These are phyloP conservation scores for Bombus picipes DNA, from an alignment of 1,140 invertebrate species.

Conservation along the genomic window DNA sequence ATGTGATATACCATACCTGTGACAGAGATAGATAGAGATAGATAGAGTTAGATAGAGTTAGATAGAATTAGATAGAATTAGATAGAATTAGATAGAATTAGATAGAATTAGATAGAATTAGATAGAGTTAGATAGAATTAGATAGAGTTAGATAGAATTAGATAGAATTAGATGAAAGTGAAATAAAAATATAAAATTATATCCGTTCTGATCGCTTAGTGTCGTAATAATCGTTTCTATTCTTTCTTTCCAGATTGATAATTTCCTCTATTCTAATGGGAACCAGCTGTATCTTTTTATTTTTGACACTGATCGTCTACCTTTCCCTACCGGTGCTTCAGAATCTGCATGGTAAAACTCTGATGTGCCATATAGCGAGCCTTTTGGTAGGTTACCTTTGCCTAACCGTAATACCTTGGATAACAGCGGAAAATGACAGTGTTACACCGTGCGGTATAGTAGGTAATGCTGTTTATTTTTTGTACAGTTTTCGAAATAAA, in stretches of 20 bases:
- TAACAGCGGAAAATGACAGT: conserved; percentile 14
- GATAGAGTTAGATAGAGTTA: no score
- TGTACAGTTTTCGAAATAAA: background rate
- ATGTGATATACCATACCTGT: no score
- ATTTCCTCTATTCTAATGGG: conserved; percentile 55
- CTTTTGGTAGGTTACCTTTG: conserved; percentile 85
- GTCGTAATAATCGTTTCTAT: background rate
- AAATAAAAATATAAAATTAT: background rate
- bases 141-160: background rate
- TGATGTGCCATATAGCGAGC: conserved; percentile 87
- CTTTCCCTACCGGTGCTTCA: conserved; percentile 84
- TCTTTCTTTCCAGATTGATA: conserved; percentile 40
- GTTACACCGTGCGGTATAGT: conserved; percentile 60
- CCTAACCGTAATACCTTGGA: conserved; percentile 77
- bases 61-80: background rate
- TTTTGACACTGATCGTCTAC: conserved; percentile 87
- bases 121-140: no score
- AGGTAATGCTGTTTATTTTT: conserved; percentile 62
- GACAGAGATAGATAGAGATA: no score
- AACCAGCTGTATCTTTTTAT: conserved; percentile 83
- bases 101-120: no score
- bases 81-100: background rate
- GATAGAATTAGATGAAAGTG: background rate
- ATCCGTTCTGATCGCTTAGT: background rate
- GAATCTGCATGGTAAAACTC: conserved; percentile 88